These are phyloP conservation scores for Lycocorax pyrrhopterus DNA, from an alignment of 2,113 vertebrate species.

Conservation along the genomic window DNA sequence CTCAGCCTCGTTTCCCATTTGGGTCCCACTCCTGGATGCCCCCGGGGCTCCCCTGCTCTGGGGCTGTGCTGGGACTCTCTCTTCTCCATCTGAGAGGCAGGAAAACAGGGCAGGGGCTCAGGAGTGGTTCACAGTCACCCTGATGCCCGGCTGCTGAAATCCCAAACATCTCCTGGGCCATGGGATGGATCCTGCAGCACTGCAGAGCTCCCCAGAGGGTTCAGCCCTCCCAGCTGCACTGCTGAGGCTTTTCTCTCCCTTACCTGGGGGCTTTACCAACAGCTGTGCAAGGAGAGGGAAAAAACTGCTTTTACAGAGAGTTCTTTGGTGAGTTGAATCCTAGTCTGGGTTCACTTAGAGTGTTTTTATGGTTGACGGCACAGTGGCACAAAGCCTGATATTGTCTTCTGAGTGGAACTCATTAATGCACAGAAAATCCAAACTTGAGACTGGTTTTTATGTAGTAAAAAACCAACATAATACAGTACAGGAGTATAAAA, in stretches of 20 bases:
- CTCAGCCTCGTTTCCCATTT: accelerated
- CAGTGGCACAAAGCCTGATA: not conserved
- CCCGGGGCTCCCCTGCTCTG: not conserved
- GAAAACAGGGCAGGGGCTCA: not conserved
- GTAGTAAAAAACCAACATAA: constrained; percentile 44
- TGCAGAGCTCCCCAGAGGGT: not conserved
- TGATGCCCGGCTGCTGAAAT: not conserved
- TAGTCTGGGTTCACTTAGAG: not conserved
- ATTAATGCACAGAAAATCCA: not conserved
- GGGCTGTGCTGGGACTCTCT: not conserved
- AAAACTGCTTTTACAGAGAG: not conserved
- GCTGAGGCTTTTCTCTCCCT: not conserved
- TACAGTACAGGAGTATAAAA: constrained; percentile 50
- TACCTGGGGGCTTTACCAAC: not conserved
- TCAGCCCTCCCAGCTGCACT: not conserved
- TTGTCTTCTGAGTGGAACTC: not conserved
- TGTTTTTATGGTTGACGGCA: not conserved
- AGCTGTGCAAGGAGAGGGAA: not conserved
- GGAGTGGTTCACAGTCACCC: not conserved
- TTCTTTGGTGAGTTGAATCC: not conserved
- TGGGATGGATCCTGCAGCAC: not conserved
- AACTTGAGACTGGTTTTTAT: constrained; percentile 59
- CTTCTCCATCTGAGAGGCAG: not conserved
- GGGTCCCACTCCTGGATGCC: too few species aligned
- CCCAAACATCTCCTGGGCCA: not conserved